phyloP scores from a whole-genome alignment of 2,888 invertebrate species.

The Macrosoma leucophasiata region DNA sequence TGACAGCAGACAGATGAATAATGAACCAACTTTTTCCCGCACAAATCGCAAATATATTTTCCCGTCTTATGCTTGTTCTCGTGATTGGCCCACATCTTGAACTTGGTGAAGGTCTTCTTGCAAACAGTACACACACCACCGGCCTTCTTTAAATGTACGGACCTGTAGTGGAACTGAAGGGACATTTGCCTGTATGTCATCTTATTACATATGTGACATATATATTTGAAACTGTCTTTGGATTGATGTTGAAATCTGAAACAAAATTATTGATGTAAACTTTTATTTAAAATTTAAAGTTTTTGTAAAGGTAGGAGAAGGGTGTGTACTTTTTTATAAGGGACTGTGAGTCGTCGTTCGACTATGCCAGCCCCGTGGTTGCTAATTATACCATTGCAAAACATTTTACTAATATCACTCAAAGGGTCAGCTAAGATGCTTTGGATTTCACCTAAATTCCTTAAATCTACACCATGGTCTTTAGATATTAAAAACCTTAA shows the following conservation, averaged over 20 bases:
- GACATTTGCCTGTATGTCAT: constrained; percentile 16
- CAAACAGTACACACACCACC: constrained; percentile 44
- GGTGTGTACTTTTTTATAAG: too few relatives aligned
- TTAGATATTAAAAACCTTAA: too few relatives aligned
- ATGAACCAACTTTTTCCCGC: constrained; percentile 40
- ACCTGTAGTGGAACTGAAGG: constrained; percentile 48
- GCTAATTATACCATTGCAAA: too few relatives aligned
- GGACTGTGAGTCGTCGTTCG: too few relatives aligned
- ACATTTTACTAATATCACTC: too few relatives aligned
- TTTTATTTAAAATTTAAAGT: too few relatives aligned
- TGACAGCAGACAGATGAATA: too few relatives aligned
- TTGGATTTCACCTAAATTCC: too few relatives aligned
- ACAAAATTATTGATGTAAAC: neutral
- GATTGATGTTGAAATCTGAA: constrained; percentile 26
- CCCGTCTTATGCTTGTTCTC: constrained; percentile 30
- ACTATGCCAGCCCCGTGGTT: too few relatives aligned
- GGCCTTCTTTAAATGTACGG: constrained; percentile 37
- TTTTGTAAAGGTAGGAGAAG: too few relatives aligned
- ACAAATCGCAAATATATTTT: constrained; percentile 40
- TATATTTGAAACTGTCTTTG: constrained; percentile 14
- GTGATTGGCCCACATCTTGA: constrained; percentile 37
- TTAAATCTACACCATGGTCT: too few relatives aligned
- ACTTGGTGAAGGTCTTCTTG: constrained; percentile 29
- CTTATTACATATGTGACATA: constrained; percentile 39
- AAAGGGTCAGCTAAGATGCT: too few relatives aligned